Percentiles rank a stretch among this genome's conserved stretches.
phyloP scores from a whole-genome alignment of 1,140 invertebrate genomes.

The Panagrolaimus sp. region DNA sequence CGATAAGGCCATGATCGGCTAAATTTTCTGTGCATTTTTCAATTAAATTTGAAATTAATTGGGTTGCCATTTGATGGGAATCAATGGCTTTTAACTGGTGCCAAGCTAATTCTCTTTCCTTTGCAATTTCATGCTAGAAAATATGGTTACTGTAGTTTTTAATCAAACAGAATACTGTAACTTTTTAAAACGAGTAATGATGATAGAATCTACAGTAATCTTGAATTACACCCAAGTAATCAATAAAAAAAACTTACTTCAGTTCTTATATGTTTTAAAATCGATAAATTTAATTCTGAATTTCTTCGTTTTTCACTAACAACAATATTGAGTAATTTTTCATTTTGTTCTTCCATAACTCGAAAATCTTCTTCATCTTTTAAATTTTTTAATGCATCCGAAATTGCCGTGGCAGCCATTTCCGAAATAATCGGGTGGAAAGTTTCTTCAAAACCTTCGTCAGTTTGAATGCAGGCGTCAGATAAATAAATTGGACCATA shows the following conservation, averaged over 20 bases:
- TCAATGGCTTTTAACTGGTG: conserved; percentile 25
- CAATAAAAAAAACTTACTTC: not conserved
- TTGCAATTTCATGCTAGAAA: conserved; percentile 17
- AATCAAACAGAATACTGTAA: not conserved
- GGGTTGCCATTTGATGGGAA: conserved; percentile 22
- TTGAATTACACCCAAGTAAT: not conserved
- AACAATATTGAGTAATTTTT: conserved; percentile 21
- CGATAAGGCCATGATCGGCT: conserved; percentile 26
- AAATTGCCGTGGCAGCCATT: conserved; percentile 31
- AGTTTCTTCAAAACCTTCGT: conserved; percentile 29
- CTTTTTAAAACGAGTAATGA: not conserved
- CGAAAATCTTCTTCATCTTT: conserved; percentile 29
- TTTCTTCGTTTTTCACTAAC: conserved; percentile 28
- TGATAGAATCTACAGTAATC: too few species aligned
- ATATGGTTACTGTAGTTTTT: not conserved
- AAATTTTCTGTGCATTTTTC: conserved; percentile 27
- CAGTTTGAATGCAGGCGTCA: not conserved
- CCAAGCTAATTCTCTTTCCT: conserved; percentile 18
- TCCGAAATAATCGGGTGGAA: conserved; percentile 29
- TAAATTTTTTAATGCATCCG: conserved; percentile 28
- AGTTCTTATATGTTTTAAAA: not conserved
- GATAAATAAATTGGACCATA: conserved; percentile 1
- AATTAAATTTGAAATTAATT: conserved; percentile 15
- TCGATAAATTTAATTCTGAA: conserved; percentile 15
- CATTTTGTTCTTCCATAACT: conserved; percentile 25